Evolutionary conservation across 2,888 invertebrate species (phyloP).

Genomic region (Tetramorium bicarinatum): DNA sequence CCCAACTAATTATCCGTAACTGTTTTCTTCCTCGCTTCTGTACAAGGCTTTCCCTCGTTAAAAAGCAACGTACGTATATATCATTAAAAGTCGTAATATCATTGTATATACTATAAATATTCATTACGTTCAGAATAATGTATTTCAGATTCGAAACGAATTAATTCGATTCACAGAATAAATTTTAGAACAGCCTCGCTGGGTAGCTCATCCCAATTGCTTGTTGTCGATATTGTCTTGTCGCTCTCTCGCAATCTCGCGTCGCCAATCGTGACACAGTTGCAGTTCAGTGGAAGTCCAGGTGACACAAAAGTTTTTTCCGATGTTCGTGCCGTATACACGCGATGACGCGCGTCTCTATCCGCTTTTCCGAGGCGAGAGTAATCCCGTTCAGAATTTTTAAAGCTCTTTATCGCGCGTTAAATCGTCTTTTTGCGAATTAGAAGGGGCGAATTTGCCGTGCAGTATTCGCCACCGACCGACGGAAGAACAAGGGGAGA

Average conservation of each 20-base stretch:
- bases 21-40: background rate
- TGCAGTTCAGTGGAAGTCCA: slow-evolving; percentile 31
- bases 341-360: background rate
- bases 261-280: background rate
- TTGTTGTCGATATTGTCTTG: background rate
- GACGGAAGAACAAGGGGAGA: background rate
- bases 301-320: slow-evolving; percentile 10
- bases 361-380: background rate
- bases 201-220: background rate
- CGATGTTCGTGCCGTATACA: background rate
- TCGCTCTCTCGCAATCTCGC: slow-evolving; percentile 9
- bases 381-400: slow-evolving; percentile 41
- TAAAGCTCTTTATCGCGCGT: slow-evolving; percentile 28
- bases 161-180: background rate
- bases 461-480: background rate
- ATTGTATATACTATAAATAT: background rate
- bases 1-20: slow-evolving; percentile 15
- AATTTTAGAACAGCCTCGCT: background rate
- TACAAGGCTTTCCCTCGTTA: background rate
- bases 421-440: slow-evolving; percentile 47
- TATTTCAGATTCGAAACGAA: background rate
- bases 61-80: background rate
- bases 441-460: background rate
- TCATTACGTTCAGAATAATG: background rate
- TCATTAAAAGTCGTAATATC: background rate